These are phyloP conservation scores for Abrostola triplasia DNA, from an alignment of 2,888 invertebrate genomes.

Conservation along the genomic window DNA sequence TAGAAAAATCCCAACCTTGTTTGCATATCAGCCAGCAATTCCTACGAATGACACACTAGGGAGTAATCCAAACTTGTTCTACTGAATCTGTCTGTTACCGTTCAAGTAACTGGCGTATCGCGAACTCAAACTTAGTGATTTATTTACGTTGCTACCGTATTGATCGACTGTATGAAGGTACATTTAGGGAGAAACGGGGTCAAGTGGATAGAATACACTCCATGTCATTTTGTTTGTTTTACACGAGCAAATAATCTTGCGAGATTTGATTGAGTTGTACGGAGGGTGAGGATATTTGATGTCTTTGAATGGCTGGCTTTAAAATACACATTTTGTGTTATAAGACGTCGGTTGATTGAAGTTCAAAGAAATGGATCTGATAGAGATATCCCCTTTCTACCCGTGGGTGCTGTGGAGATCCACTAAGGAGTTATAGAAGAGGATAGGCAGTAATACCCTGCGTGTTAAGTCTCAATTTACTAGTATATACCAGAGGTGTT, in stretches of 20 bases:
- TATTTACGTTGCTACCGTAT: constrained; percentile 82
- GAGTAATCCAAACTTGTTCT: constrained; percentile 56
- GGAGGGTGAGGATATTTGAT: constrained; percentile 48
- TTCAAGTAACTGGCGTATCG: constrained; percentile 54
- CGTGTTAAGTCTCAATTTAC: neutral
- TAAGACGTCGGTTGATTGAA: neutral
- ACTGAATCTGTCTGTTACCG: constrained; percentile 49
- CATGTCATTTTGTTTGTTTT: constrained; percentile 77
- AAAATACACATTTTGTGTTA: constrained; percentile 11
- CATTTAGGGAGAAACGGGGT: constrained; percentile 80
- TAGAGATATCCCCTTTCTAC: neutral
- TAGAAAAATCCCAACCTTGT: constrained; percentile 17
- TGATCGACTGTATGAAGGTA: constrained; percentile 78
- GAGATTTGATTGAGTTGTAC: constrained; percentile 54
- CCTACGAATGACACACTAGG: constrained; percentile 49
- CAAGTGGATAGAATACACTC: constrained; percentile 75
- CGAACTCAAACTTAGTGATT: constrained; percentile 81
- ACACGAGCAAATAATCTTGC: constrained; percentile 69
- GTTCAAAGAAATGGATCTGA: constrained; percentile 7
- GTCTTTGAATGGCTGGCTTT: constrained; percentile 20
- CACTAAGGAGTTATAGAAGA: neutral
- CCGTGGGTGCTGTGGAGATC: neutral
- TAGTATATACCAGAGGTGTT: neutral
- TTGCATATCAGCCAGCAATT: constrained; percentile 43
- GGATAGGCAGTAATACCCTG: neutral